Evolutionary conservation across 1,140 invertebrate species (phyloP).

Genomic region (Papilio xuthus): DNA sequence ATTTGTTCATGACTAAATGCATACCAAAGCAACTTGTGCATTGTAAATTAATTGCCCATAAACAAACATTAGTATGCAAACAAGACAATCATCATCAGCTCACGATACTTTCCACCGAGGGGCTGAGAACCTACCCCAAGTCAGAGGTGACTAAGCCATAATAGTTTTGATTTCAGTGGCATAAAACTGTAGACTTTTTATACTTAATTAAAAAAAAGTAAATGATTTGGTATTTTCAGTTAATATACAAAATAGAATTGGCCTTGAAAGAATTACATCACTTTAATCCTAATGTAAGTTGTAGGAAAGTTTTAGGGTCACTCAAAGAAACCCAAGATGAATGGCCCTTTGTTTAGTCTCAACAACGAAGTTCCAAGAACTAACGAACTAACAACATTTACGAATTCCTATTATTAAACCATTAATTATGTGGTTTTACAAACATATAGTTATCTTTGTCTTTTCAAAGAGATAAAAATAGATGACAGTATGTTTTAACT

Average conservation of each 20-base stretch:
- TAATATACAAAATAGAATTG: not conserved
- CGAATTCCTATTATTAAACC: not conserved
- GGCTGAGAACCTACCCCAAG: too few species aligned
- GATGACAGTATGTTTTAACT: too few species aligned
- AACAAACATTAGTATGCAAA: slow-evolving; percentile 25
- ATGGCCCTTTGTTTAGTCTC: not conserved
- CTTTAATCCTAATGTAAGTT: not conserved
- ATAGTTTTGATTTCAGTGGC: not conserved
- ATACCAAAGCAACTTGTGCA: not conserved
- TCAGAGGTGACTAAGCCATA: too few species aligned
- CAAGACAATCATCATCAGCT: not conserved
- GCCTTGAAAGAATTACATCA: not conserved
- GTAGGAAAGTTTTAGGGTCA: not conserved
- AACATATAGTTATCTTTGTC: too few species aligned
- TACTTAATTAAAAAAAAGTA: not conserved
- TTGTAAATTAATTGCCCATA: slow-evolving; percentile 23
- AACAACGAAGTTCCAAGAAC: not conserved
- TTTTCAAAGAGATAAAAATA: too few species aligned
- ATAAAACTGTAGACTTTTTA: not conserved
- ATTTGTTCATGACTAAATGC: slow-evolving; percentile 1
- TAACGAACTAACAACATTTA: not conserved
- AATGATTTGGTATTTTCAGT: too few species aligned
- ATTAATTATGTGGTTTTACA: not conserved
- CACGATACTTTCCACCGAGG: too few species aligned
- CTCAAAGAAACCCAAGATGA: not conserved